phyloP scores from a whole-genome alignment of 2,888 invertebrate species.

The Diarsia rubi region DNA sequence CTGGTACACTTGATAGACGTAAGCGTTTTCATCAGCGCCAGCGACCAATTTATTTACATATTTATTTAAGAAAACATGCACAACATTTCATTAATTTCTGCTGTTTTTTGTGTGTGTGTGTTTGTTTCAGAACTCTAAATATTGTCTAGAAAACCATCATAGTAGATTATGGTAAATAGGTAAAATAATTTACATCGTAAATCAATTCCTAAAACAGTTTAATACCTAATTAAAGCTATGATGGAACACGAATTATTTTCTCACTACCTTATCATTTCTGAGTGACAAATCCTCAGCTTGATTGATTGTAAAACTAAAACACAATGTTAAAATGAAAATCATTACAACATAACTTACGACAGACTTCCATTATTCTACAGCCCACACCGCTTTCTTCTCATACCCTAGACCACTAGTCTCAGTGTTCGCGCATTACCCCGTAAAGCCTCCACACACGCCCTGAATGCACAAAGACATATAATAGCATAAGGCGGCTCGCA shows the following conservation, averaged over 20 bases:
- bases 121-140: too few species aligned
- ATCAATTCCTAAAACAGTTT: background rate
- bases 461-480: slow-evolving; percentile 89
- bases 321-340: background rate
- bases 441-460: slow-evolving; percentile 82
- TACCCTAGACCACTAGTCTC: slow-evolving; percentile 53
- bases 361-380: background rate
- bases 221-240: background rate
- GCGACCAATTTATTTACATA: background rate
- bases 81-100: too few species aligned
- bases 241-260: background rate
- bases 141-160: background rate
- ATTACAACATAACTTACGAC: background rate
- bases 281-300: background rate
- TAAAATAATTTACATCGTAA: background rate
- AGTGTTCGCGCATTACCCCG: slow-evolving; percentile 76
- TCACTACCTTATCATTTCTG: background rate
- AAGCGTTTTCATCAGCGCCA: slow-evolving; percentile 22
- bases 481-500: slow-evolving; percentile 88
- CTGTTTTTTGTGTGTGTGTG: too few species aligned
- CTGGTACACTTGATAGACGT: slow-evolving; percentile 72
- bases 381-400: slow-evolving; percentile 53
- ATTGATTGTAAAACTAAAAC: background rate
- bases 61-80: background rate
- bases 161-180: background rate